Base-by-base conservation (phyloP, 1,140 invertebrate genomes). In the Trissolcus basalis region DNA sequence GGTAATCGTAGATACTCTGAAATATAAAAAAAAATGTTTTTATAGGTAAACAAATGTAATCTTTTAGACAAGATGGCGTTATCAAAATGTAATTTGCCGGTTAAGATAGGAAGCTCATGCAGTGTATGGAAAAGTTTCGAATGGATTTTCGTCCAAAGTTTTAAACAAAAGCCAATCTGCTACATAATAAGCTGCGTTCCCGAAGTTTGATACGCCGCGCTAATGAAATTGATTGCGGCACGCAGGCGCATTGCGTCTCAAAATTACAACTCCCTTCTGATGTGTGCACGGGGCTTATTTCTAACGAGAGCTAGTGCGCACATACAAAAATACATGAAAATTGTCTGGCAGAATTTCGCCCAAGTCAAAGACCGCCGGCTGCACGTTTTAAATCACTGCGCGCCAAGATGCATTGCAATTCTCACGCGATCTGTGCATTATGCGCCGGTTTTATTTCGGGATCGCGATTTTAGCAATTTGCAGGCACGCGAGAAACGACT, bases 191-290 rank as follows among this genome's bases (percentile, higher is more conserved):
- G 50, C 16, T 47, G 55, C 50, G 43, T 60, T 27, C 1, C 13
- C 56, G 55, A 69, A 69, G 54, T 76, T 76, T 76, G 65, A 76
- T 69, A 60, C 59, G 54, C 47, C 59, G 44, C n/a, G 53, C 67
- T 77, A 70, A 77, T 77, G 65, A 76, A 76, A 70, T 65, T 60
- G 55, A 65, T 73, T 65, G 60, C 27, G 11, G 12, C 0, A 39
- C 2, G 36, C n/a, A 39, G 9, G 27, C n/a, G 12, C 15, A 14
- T 12, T 33, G 69, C 63, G 41, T 48, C 55, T 44, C 58, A 41
- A 67, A 67, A 67, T 44, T 67, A 60, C 60, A 64, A 70, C 1
- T 27, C 58, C 60, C 3, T 54, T 14, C 32, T 36, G 51, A n/a
- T 43, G 39, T 33, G 33, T 15, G 33, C 54, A 51, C 16, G 58